Evolutionary conservation across 2,113 vertebrate genomes (phyloP), one percentile per base, ranked within the genome.

Genomic region (Equus quagga): DNA sequence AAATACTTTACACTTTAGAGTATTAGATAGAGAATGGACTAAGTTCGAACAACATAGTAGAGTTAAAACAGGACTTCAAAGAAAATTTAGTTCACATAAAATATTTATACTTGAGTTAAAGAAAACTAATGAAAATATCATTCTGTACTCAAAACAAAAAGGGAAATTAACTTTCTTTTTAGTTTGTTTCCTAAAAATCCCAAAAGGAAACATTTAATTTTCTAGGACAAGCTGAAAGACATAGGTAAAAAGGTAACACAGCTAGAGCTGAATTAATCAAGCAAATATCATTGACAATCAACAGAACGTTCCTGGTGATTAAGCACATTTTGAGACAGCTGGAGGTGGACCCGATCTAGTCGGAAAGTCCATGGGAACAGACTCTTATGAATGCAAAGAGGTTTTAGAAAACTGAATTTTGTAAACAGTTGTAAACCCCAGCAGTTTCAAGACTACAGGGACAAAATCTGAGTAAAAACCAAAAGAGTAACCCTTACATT

Each of bases 201-300:
- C 89, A 31, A 96, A 95, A 91, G 81, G 78, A 98, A 96, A 95
- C 65, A 96, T 93, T 98, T 94, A 96, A 97, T 96, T 96, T 97
- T 96, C 56, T 96, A 95, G 79, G 62, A 95, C 79, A 89, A 72
- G 58, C 31, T 95, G 64, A 95, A 93, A 94, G 69, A 92, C 81
- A 88, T 14, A 97, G 89, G 51, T 83, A 85, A 96, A 93, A 97
- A 86, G 44, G 31, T 51, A 96, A 72, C 62, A 73, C 13, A 89
- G 89, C 24, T 36, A 91, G 72, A 93, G 49, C 78, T 93, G 84
- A 97, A 96, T 96, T 93, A 98, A 97, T 96, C 89, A 97, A 85
- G 92, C 46, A 85, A 94, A 96, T 88, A 95, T 94, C 87, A 89
- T 0, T 91, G 91, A 93, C 89, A 94, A 92, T 96, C 89, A 96